A percentile compares a stretch with the other conserved stretches of the same genome.
Evolutionary conservation across 2,888 invertebrate genomes (phyloP).

Genomic region (Pristionchus maxplancki): DNA sequence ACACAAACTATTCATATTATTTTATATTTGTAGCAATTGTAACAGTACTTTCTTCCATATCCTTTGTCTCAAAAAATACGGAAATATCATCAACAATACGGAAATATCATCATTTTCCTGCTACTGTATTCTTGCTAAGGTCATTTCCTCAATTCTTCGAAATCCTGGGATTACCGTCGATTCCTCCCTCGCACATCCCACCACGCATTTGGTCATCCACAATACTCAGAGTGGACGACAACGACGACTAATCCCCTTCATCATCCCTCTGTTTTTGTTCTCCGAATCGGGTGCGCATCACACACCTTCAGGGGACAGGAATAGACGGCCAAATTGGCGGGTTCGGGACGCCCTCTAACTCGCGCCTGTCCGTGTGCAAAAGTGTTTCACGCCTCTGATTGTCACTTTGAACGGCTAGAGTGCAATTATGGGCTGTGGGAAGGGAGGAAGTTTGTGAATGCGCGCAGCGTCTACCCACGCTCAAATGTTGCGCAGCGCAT

Average conservation of each 20-base stretch:
- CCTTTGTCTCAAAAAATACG: no score
- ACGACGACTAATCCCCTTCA: not conserved
- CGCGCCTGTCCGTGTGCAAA: not conserved
- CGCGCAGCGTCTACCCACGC: not conserved
- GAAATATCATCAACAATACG: not conserved
- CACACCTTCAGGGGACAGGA: not conserved
- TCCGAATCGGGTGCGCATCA: not conserved
- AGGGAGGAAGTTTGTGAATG: not conserved
- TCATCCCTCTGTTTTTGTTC: not conserved
- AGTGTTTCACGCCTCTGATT: not conserved
- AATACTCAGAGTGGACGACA: not conserved
- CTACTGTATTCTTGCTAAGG: not conserved
- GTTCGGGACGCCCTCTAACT: not conserved
- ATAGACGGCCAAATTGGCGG: constrained; percentile 17
- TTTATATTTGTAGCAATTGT: no score
- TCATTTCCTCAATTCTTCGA: not conserved
- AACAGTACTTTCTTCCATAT: no score
- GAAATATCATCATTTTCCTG: not conserved
- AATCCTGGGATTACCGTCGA: not conserved
- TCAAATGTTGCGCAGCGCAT: not conserved
- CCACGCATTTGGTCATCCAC: not conserved
- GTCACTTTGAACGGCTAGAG: constrained; percentile 1
- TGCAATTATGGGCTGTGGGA: constrained; percentile 10
- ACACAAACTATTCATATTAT: no score
- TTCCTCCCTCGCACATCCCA: not conserved